Evolutionary conservation across 1,140 invertebrate genomes (phyloP), one percentile per base, ranked within the genome.

Genomic region (Physella acuta): DNA sequence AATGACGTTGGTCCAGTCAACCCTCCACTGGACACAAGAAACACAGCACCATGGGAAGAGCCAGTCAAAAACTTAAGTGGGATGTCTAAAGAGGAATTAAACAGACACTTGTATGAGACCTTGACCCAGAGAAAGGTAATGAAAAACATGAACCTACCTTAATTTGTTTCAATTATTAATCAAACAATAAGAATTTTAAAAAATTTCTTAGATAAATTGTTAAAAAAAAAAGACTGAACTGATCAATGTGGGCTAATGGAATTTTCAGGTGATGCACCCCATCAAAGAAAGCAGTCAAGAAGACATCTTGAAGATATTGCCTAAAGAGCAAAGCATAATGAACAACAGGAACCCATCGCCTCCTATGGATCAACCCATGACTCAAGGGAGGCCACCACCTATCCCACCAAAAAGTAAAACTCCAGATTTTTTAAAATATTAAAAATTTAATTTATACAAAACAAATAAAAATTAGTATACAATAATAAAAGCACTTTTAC

Each of bases 231-330:
- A n/a, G n/a, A n/a, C n/a, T n/a, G n/a, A n/a, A n/a, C n/a, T n/a
- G n/a, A n/a, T n/a, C n/a, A n/a, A n/a, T n/a, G n/a, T n/a, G n/a
- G n/a, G 24, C 24, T 56, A 11, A 14, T 36, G 58, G 11, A 30
- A 24, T 28, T 62, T 61, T 30, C 55, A 72, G 63, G 60, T 71
- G 28, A 71, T 74, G 73, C 73, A 74, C 26, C 73, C 73, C 44
- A 74, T 74, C 63, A 74, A 72, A 62, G 73, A 74, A 62, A 71
- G 73, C 59, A 74, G 73, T 44, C 70, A 71, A 39, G 73, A 74
- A 52, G 73, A 74, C 70, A 67, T 68, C n/a, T 51, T 73, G 26
- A 62, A 60, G 30, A n/a, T 70, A 8, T 34, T 67, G 4, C 68
- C 71, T 36, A 66, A 68, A 26, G 71, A 72, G 4, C 17, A 49